Conservation (phyloP, 2,888 invertebrate species). For the Machimus rusticus region DNA sequence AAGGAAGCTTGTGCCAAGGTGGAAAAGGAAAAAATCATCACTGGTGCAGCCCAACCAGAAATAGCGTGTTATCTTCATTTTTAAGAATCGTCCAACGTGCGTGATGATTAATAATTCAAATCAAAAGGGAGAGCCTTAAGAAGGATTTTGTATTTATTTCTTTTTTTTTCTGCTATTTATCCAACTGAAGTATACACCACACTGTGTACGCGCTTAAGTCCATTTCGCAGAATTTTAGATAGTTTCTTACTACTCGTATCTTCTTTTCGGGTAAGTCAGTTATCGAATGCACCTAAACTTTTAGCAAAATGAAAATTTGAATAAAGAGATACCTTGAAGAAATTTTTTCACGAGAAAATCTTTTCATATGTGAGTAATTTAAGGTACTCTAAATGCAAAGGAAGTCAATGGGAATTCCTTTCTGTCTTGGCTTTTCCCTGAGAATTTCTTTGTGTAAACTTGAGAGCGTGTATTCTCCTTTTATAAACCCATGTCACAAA, state of each 20-base stretch:
- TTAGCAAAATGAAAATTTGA: background rate
- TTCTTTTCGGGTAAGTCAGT: background rate
- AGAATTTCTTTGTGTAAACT: background rate
- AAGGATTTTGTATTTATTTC: no score
- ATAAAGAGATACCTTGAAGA: background rate
- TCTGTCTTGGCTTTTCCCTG: background rate
- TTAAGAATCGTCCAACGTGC: background rate
- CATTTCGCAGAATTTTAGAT: background rate
- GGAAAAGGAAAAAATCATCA: background rate
- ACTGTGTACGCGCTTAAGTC: background rate
- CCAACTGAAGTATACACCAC: background rate
- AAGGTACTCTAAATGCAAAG: background rate
- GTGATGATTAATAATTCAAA: background rate
- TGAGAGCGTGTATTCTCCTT: background rate
- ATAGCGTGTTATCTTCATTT: background rate
- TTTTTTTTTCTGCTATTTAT: background rate
- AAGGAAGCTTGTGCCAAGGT: background rate
- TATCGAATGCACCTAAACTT: background rate
- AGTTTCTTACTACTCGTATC: background rate
- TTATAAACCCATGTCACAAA: background rate
- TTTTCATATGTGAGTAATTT: background rate
- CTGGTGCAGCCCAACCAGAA: background rate
- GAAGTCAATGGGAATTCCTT: background rate
- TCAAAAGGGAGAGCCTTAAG: background rate
- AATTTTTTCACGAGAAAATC: background rate